Base-by-base conservation (phyloP, 2,113 vertebrate genomes). In the Indri indri region DNA sequence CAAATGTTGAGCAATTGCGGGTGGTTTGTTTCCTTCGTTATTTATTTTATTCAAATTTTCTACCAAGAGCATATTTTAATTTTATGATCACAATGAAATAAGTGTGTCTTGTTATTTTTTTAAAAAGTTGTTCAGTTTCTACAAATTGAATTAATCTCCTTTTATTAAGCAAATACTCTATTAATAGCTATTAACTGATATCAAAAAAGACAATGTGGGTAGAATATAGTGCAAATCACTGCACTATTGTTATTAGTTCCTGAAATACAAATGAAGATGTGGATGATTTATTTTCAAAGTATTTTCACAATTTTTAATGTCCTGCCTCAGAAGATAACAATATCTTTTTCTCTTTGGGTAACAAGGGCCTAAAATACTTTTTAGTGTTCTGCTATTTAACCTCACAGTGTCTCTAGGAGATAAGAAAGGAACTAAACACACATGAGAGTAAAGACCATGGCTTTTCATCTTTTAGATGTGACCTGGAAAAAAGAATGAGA, bases 131-230 rank as follows among this genome's bases (percentile, higher is more conserved):
- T n/a, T 93, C 16, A 77, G 79, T 95, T 90, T 97, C 73, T 70
- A 95, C 95, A 95, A 92, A 90, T 70, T 97, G 47, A 97, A 94
- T 73, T 95, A 95, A 90, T 95, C 6, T 95, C 25, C 23, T 93
- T 87, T 88, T 81, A 96, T 95, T 85, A 93, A 91, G 47, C 27
- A 93, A 91, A 95, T 66, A 90, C 20, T 95, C 47, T 70, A 94
- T 70, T 95, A 92, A 96, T 68, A 82, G 40, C 70, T 86, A 84
- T 79, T 85, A 92, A 70, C 9, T 88, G 40, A 61, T 83, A 88
- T 59, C 66, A 93, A 73, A 96, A 96, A 37, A 65, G 63, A 96
- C 61, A 80, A 86, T 45, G 71, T 90, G 18, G 47, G 45, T 47
- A 76, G 94, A 92, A 1, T 9, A 8, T 0, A 22, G 14, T 47